Evolutionary conservation across 1,140 invertebrate species (phyloP).

Genomic region (Bombus sylvicola): DNA sequence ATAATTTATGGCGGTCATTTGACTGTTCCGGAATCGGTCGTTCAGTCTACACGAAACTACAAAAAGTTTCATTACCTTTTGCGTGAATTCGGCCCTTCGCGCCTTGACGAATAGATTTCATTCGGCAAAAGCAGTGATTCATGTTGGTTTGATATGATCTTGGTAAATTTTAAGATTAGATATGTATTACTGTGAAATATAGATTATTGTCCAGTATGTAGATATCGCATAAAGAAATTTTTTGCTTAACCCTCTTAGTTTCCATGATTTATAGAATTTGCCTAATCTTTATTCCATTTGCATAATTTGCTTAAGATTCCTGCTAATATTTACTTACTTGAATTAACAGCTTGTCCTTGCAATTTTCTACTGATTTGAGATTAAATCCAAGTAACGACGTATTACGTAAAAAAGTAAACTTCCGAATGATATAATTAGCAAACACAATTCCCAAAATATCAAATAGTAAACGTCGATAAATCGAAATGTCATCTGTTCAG

Average conservation of each 20-base stretch:
- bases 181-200: neutral
- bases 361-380: neutral
- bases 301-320: neutral
- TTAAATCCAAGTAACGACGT: neutral
- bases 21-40: slow-evolving; percentile 25
- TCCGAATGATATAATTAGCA: neutral
- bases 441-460: neutral
- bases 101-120: neutral
- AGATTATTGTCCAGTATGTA: neutral
- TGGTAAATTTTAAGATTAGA: neutral
- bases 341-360: neutral
- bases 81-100: neutral
- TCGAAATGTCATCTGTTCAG: neutral
- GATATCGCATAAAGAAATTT: neutral
- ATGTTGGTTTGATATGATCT: neutral
- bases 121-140: neutral
- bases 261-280: neutral
- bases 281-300: no score
- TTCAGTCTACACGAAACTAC: slow-evolving; percentile 6
- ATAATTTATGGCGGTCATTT: slow-evolving; percentile 57
- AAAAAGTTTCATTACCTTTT: neutral
- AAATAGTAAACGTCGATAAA: neutral
- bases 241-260: neutral
- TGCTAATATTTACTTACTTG: neutral
- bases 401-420: neutral